Evolutionary conservation across 1,140 invertebrate species (phyloP), one percentile per base, ranked within the genome.

Genomic region (Drosophila teissieri): DNA sequence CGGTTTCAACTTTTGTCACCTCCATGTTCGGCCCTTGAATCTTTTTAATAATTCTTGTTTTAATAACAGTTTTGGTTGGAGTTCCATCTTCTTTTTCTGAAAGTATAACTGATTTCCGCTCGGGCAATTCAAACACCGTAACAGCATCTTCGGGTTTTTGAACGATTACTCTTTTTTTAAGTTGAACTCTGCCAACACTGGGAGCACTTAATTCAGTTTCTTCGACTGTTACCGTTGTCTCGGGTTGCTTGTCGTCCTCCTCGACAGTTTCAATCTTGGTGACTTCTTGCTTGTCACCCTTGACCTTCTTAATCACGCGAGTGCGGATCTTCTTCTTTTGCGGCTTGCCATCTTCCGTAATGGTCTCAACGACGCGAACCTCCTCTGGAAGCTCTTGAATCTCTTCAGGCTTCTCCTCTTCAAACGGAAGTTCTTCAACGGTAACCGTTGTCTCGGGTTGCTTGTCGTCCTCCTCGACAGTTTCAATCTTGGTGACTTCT

Each of bases 201-300:
- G 80, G 60, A 53, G 44, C 24, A 2, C 56, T 54, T 8, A 55
- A 40, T 27, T 79, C 72, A 0, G 44, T 55, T 63, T 92, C 89
- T 73, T 93, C 89, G 0, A 91, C 55, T 6, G 76, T 91, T 0
- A 92, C 84, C 37, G 78, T 91, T 4, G 86, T 93, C 63, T 92
- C 78, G 2, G 92, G 90, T 17, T 90, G 57, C 61, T 92, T 90
- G 24, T 92, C 90, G 7, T 93, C 91, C 68, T 94, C 92, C 72
- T 93, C 92, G 3, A 93, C 76, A 0, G 92, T 93, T 44, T 93
- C 91, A 39, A 93, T 93, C 48, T 92, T 91, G 0, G 90, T 93
- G 1, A 92, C 72, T 73, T 92, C 89, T 79, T 93, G 72, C 14
- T 89, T 91, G 1, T 89, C 82, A 4, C 91, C 92, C 36, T 88